Conservation (phyloP, 2,888 invertebrate genomes). For the Drosophila rellima region DNA sequence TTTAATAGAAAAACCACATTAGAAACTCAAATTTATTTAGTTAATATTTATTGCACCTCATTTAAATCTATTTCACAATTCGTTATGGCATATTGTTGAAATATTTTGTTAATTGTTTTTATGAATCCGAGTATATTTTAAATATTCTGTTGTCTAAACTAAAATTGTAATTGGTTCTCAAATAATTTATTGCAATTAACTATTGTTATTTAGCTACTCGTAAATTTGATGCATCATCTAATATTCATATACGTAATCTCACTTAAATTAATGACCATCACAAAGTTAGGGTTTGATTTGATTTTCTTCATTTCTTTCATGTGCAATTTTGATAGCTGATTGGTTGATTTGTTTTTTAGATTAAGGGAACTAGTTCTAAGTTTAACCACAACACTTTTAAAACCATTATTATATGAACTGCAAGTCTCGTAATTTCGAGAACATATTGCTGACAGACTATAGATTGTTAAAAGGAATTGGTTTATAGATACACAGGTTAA, state of each 20-base stretch:
- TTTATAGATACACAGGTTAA: constrained; percentile 5
- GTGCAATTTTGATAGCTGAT: constrained; percentile 36
- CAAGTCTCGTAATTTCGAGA: background rate
- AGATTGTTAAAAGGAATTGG: background rate
- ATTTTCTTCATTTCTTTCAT: constrained; percentile 28
- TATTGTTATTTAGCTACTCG: constrained; percentile 51
- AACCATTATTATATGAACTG: constrained; percentile 47
- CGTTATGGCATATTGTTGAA: constrained; percentile 36
- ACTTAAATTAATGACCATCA: constrained; percentile 79
- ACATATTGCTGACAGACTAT: constrained; percentile 17
- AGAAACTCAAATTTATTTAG: constrained; percentile 34
- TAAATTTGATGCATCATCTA: constrained; percentile 32
- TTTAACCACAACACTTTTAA: constrained; percentile 64
- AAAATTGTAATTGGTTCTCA: constrained; percentile 27
- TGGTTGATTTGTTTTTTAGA: constrained; percentile 34
- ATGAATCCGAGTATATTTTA: constrained; percentile 20
- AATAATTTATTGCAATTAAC: constrained; percentile 40
- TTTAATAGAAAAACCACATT: background rate
- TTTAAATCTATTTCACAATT: constrained; percentile 57
- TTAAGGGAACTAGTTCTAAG: constrained; percentile 48
- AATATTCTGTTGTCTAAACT: constrained; percentile 62
- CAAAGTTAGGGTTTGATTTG: constrained; percentile 76
- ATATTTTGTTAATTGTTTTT: constrained; percentile 13
- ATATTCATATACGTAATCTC: constrained; percentile 54
- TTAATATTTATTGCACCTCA: constrained; percentile 50